A percentile compares a stretch with the other conserved stretches of the same genome.
These are phyloP conservation scores for Camelus dromedarius DNA, from an alignment of 2,113 vertebrate genomes.

Conservation along the genomic window DNA sequence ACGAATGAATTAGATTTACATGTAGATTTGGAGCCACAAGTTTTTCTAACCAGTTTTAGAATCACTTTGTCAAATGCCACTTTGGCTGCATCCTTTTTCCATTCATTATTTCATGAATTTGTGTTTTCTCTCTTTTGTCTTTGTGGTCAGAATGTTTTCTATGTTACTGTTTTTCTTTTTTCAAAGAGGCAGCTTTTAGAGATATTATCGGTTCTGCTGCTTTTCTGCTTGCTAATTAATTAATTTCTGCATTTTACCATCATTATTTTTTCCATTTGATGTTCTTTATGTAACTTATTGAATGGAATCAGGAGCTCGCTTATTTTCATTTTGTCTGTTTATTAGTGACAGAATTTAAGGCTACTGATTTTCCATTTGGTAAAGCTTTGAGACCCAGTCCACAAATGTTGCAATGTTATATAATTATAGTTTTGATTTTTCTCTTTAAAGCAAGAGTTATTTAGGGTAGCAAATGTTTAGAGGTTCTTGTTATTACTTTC, in stretches of 20 bases:
- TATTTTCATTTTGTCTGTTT: slow-evolving; percentile 39
- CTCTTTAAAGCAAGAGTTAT: slow-evolving; percentile 45
- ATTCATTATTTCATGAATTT: neutral
- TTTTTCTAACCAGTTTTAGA: neutral
- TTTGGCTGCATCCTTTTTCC: neutral
- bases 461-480: neutral
- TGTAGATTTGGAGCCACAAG: neutral
- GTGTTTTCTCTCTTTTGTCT: neutral
- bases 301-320: slow-evolving; percentile 24
- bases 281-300: slow-evolving; percentile 57
- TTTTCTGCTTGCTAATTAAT: slow-evolving; percentile 56
- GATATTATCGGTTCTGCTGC: slow-evolving; percentile 38
- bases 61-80: neutral
- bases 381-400: neutral
- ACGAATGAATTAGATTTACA: neutral
- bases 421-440: slow-evolving; percentile 29
- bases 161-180: neutral
- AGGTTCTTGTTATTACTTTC: neutral
- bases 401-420: neutral
- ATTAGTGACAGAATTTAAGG: slow-evolving; percentile 45
- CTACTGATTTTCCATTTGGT: slow-evolving; percentile 41
- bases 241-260: slow-evolving; percentile 67
- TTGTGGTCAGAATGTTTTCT: neutral
- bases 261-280: slow-evolving; percentile 45
- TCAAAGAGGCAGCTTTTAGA: neutral